These are phyloP conservation scores for Lerista edwardsae DNA, from an alignment of 2,797 vertebrate species.

Conservation along the genomic window DNA sequence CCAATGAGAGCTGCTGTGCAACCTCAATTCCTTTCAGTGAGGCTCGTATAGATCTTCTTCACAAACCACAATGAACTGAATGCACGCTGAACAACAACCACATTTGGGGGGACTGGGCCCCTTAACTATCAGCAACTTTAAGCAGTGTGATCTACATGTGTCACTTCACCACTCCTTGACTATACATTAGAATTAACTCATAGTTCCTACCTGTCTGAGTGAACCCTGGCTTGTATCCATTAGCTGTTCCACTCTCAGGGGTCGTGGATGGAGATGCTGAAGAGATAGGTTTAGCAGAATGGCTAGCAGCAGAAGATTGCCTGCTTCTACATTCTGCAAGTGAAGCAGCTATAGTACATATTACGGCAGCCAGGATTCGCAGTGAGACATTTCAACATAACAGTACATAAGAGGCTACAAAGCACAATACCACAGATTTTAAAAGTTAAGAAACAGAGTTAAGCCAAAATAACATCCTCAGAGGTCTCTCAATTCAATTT, in stretches of 20 bases:
- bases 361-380: slow-evolving; percentile 62
- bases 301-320: slow-evolving; percentile 84
- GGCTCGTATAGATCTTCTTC: background rate
- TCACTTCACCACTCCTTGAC: slow-evolving; percentile 59
- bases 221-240: slow-evolving; percentile 89
- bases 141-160: slow-evolving; percentile 14
- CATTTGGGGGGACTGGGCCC: background rate
- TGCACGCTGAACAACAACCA: too few relatives aligned
- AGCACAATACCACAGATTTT: slow-evolving; percentile 44
- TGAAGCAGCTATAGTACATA: slow-evolving; percentile 68
- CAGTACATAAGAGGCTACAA: slow-evolving; percentile 52
- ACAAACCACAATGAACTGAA: background rate
- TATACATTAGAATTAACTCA: slow-evolving; percentile 55
- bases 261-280: slow-evolving; percentile 87
- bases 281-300: slow-evolving; percentile 88
- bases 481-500: background rate
- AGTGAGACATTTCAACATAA: slow-evolving; percentile 49
- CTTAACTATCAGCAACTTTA: background rate
- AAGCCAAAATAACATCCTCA: background rate
- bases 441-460: background rate
- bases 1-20: background rate
- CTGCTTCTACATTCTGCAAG: slow-evolving; percentile 92
- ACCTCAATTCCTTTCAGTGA: background rate
- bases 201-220: slow-evolving; percentile 87
- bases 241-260: slow-evolving; percentile 87